phyloP scores from a whole-genome alignment of 2,888 invertebrate genomes.

The Synanthedon myopaeformis region DNA sequence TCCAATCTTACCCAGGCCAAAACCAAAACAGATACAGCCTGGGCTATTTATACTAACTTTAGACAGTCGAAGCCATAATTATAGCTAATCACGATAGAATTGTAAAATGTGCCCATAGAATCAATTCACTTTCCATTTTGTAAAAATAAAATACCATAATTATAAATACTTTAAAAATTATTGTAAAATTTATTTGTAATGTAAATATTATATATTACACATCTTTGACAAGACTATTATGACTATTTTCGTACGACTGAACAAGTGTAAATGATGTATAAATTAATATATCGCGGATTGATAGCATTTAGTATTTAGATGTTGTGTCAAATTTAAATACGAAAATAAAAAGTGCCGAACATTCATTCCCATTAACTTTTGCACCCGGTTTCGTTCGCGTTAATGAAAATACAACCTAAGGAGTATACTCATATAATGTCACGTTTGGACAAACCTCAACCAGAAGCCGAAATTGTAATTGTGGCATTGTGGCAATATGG shows the following conservation, averaged over 20 bases:
- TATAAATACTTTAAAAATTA: slow-evolving; percentile 11
- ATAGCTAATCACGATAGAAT: background rate
- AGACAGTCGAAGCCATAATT: background rate
- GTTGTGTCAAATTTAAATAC: slow-evolving; percentile 21
- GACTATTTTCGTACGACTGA: slow-evolving; percentile 52
- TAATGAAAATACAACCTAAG: too few species aligned
- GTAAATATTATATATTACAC: slow-evolving; percentile 13
- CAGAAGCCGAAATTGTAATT: too few species aligned
- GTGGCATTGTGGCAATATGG: too few species aligned
- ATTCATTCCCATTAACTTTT: too few species aligned
- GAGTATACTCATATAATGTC: too few species aligned
- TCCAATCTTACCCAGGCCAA: too few species aligned
- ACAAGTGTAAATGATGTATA: slow-evolving; percentile 48
- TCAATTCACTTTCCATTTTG: background rate
- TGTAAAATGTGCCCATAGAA: background rate
- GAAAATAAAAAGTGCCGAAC: too few species aligned
- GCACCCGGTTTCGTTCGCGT: too few species aligned
- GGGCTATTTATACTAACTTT: too few species aligned
- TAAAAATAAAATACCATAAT: background rate
- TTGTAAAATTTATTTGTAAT: slow-evolving; percentile 14
- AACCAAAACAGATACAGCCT: too few species aligned
- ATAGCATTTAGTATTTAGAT: slow-evolving; percentile 35
- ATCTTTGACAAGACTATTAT: slow-evolving; percentile 25
- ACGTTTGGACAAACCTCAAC: too few species aligned
- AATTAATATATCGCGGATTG: slow-evolving; percentile 28